Conservation (phyloP, 2,888 invertebrate species). For the Brachynemurus nebulosus region DNA sequence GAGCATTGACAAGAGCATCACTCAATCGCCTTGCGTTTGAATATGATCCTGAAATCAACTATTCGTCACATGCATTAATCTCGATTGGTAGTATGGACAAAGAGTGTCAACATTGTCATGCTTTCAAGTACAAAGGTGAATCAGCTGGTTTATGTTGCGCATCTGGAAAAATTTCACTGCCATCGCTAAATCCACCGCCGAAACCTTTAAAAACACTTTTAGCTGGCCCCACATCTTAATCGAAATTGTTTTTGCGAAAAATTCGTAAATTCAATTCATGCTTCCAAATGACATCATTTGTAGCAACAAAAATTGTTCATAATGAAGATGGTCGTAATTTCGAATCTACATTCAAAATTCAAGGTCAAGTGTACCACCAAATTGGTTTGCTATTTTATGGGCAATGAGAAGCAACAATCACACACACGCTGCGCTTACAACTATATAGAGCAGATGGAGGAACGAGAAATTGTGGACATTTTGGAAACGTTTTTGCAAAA, state of each 20-base stretch:
- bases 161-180: slow-evolving; percentile 17
- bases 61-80: slow-evolving; percentile 20
- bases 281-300: slow-evolving; percentile 20
- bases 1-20: slow-evolving; percentile 19
- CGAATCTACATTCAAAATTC: slow-evolving; percentile 11
- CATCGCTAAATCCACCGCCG: slow-evolving; percentile 17
- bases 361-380: slow-evolving; percentile 11
- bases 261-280: slow-evolving; percentile 16
- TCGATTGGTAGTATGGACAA: slow-evolving; percentile 18
- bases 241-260: slow-evolving; percentile 13
- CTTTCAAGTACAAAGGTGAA: slow-evolving; percentile 20
- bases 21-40: slow-evolving; percentile 19
- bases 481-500: slow-evolving; percentile 21
- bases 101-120: slow-evolving; percentile 17
- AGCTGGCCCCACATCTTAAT: slow-evolving; percentile 16
- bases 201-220: slow-evolving; percentile 19
- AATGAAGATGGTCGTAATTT: background rate
- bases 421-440: background rate
- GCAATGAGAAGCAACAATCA: background rate
- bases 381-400: background rate
- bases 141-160: slow-evolving; percentile 19
- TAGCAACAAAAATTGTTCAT: slow-evolving; percentile 15
- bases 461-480: slow-evolving; percentile 17
- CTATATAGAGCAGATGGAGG: background rate
- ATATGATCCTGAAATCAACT: slow-evolving; percentile 22